phyloP scores from a whole-genome alignment of 1,140 invertebrate species.

The Phocides pigmalion region DNA sequence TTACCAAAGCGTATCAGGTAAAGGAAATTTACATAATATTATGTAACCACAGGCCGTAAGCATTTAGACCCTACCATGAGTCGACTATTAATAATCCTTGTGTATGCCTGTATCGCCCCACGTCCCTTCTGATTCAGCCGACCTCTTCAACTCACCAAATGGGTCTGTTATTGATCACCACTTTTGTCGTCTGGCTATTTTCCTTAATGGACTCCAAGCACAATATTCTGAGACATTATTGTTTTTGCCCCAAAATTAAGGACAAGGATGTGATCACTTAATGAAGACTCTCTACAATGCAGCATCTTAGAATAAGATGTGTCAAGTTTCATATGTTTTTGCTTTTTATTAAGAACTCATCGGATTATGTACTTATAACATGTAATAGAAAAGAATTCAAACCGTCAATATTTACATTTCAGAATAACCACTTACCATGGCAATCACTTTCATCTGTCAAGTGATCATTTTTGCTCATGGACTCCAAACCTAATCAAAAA shows the following conservation, averaged over 20 bases:
- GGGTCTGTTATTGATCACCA: constrained; percentile 67
- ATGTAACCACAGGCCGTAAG: constrained; percentile 26
- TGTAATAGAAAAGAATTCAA: too few species aligned
- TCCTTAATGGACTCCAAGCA: constrained; percentile 65
- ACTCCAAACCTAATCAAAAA: too few species aligned
- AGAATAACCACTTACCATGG: too few species aligned
- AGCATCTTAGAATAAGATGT: neutral
- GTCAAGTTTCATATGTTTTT: neutral
- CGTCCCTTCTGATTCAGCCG: constrained; percentile 43
- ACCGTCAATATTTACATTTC: too few species aligned
- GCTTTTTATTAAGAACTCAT: too few species aligned
- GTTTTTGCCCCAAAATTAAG: constrained; percentile 64
- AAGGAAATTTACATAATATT: constrained; percentile 39
- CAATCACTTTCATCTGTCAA: too few species aligned
- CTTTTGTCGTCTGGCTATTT: constrained; percentile 73
- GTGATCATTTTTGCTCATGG: too few species aligned
- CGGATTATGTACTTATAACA: too few species aligned
- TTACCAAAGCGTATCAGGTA: constrained; percentile 32
- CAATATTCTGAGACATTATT: constrained; percentile 55
- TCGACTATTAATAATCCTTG: constrained; percentile 62
- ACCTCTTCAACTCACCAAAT: constrained; percentile 51
- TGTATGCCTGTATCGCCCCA: constrained; percentile 50
- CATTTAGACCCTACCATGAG: constrained; percentile 51
- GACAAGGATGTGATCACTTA: constrained; percentile 41
- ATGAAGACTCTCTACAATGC: constrained; percentile 18